Evolutionary conservation across 2,888 invertebrate genomes (phyloP).

Genomic region (Julus scanicus): DNA sequence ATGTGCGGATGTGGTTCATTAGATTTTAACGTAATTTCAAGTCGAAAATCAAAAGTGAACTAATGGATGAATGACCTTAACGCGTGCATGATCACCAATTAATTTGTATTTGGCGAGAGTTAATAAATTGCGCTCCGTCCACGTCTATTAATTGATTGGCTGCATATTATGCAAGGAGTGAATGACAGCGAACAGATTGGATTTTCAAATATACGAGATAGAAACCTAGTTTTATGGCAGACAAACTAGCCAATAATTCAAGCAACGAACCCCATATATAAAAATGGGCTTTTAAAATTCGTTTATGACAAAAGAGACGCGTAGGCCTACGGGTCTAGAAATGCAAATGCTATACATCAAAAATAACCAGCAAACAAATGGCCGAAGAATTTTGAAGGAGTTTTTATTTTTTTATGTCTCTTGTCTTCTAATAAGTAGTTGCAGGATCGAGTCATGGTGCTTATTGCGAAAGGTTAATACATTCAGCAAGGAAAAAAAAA

Average conservation of each 20-base stretch:
- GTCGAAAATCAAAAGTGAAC: background rate
- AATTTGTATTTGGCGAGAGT: background rate
- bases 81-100: slow-evolving; percentile 11
- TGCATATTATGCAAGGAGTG: slow-evolving; percentile 15
- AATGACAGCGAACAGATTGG: slow-evolving; percentile 39
- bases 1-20: background rate
- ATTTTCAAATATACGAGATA: slow-evolving; percentile 15
- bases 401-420: slow-evolving; percentile 34
- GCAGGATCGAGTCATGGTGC: slow-evolving; percentile 47
- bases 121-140: slow-evolving; percentile 32
- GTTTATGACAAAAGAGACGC: slow-evolving; percentile 37
- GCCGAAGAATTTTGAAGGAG: background rate
- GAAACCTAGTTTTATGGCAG: background rate
- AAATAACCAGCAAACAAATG: background rate
- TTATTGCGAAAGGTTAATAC: slow-evolving; percentile 50
- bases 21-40: background rate
- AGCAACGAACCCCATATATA: slow-evolving; percentile 21
- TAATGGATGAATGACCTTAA: background rate
- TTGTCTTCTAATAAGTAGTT: slow-evolving; percentile 49
- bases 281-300: slow-evolving; percentile 37
- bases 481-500: slow-evolving; percentile 46
- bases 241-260: slow-evolving; percentile 13
- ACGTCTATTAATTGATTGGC: slow-evolving; percentile 15
- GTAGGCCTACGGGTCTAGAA: background rate
- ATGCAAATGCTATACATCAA: background rate